phyloP scores from a whole-genome alignment of 2,888 invertebrate species.

The Amphipoea lucens region DNA sequence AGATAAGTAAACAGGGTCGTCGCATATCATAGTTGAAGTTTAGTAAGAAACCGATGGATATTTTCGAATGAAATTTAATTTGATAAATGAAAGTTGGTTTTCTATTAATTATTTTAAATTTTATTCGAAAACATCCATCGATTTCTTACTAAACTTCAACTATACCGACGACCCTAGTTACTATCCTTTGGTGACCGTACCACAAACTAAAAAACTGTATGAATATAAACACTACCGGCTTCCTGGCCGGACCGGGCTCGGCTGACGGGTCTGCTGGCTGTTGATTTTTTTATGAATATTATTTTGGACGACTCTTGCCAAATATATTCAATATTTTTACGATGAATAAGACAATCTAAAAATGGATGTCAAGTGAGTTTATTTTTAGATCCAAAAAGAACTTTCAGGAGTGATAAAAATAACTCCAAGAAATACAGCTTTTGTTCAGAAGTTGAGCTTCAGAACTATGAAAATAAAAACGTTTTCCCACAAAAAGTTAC shows the following conservation, averaged over 20 bases:
- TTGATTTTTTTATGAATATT: neutral
- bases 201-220: neutral
- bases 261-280: neutral
- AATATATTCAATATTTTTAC: neutral
- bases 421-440: slow-evolving; percentile 18
- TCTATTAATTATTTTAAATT: no score
- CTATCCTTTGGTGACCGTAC: no score
- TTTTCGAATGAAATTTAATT: no score
- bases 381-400: neutral
- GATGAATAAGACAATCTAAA: neutral
- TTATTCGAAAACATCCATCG: no score
- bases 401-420: slow-evolving; percentile 33
- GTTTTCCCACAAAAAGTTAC: slow-evolving; percentile 4
- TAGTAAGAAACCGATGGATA: no score
- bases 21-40: no score
- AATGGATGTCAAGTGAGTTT: neutral
- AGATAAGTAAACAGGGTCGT: no score
- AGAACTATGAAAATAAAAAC: slow-evolving; percentile 32
- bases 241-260: no score
- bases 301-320: neutral
- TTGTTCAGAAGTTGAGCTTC: slow-evolving; percentile 17
- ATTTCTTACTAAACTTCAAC: no score
- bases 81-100: no score
- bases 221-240: neutral
- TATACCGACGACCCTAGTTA: no score